Conservation (phyloP, 1,140 invertebrate genomes). For the Lepidurus arcticus region DNA sequence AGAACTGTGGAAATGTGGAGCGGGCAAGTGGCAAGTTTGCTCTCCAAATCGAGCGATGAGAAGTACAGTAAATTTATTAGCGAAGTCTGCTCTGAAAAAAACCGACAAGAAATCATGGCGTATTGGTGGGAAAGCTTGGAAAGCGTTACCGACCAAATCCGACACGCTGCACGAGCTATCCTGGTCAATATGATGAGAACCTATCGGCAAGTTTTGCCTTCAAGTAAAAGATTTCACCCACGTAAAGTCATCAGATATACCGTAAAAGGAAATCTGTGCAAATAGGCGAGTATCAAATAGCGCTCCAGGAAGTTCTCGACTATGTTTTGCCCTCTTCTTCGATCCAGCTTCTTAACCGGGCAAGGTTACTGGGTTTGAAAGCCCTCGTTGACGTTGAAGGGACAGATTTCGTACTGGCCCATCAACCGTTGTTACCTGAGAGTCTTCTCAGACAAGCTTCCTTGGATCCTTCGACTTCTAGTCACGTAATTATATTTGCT, state of each 20-base stretch:
- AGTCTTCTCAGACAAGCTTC: background rate
- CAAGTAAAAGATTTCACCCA: background rate
- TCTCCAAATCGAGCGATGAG: background rate
- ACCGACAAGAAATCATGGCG: background rate
- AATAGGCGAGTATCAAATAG: background rate
- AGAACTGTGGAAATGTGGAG: background rate
- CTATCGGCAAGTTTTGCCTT: background rate
- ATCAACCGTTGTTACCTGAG: background rate
- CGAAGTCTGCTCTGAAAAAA: background rate
- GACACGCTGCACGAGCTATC: conserved; percentile 12
- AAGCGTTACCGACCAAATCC: background rate
- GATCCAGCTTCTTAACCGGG: background rate
- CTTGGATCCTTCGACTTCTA: background rate
- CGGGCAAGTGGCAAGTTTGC: background rate
- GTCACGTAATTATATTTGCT: background rate
- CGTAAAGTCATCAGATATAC: background rate
- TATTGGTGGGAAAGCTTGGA: conserved; percentile 18
- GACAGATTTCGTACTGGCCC: background rate
- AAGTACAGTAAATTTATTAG: background rate
- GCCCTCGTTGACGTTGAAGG: conserved; percentile 1
- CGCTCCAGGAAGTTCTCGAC: background rate
- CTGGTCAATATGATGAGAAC: conserved; percentile 5
- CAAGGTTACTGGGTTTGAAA: background rate
- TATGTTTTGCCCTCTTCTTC: background rate
- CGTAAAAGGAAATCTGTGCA: background rate